phyloP scores from a whole-genome alignment of 2,888 invertebrate species.

The Drosophila acutilabella region DNA sequence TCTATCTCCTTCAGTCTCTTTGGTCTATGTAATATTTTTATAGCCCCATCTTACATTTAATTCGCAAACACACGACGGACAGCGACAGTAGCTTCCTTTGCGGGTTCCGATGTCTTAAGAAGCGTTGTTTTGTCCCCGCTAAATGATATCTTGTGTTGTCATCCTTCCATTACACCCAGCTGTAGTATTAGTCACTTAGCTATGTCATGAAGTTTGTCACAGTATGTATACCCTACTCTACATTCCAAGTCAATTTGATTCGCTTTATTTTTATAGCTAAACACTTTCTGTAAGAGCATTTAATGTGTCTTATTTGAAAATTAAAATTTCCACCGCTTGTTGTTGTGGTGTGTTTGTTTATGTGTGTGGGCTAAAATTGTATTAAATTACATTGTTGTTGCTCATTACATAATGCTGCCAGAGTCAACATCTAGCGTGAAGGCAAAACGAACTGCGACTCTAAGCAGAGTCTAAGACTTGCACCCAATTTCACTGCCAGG shows the following conservation, averaged over 20 bases:
- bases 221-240: background rate
- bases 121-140: constrained; percentile 45
- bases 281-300: constrained; percentile 34
- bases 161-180: constrained; percentile 16
- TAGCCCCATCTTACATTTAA: constrained; percentile 40
- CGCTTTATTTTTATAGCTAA: background rate
- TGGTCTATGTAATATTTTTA: constrained; percentile 52
- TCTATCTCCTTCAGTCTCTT: background rate
- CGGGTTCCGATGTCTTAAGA: constrained; percentile 39
- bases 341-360: constrained; percentile 31
- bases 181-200: background rate
- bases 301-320: background rate
- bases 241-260: too few species aligned
- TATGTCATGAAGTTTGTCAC: constrained; percentile 6
- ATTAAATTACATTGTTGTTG: constrained; percentile 79
- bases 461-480: background rate
- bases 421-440: constrained; percentile 69
- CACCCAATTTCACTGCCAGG: background rate
- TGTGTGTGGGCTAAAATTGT: constrained; percentile 67
- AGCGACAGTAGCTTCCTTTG: constrained; percentile 24
- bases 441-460: constrained; percentile 1
- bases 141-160: constrained; percentile 69
- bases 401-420: constrained; percentile 76
- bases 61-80: constrained; percentile 44
- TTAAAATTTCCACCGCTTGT: constrained; percentile 3